Evolutionary conservation across 2,797 vertebrate genomes (phyloP).

Genomic region (Novumbra hubbsi): DNA sequence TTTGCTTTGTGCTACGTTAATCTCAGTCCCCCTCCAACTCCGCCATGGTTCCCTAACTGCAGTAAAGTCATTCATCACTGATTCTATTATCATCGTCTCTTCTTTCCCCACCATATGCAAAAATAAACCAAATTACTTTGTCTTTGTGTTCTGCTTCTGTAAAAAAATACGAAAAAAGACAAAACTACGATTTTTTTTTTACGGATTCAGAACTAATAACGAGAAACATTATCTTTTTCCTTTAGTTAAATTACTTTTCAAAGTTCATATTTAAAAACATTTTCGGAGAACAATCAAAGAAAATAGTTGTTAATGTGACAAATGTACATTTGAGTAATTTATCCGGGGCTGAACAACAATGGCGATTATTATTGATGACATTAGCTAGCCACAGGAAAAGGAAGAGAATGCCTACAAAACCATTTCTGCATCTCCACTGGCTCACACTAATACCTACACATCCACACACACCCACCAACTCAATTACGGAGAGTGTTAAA

Average conservation of each 20-base stretch:
- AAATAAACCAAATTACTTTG: slow-evolving; percentile 53
- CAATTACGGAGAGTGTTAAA: neutral
- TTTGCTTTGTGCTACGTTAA: slow-evolving; percentile 76
- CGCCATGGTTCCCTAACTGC: slow-evolving; percentile 69
- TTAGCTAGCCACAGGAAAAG: no score
- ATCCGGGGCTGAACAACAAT: no score
- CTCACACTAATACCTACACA: slow-evolving; percentile 27
- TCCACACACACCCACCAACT: slow-evolving; percentile 25
- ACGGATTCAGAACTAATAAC: slow-evolving; percentile 51
- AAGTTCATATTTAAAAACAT: slow-evolving; percentile 51
- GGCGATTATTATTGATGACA: no score
- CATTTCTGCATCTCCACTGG: slow-evolving; percentile 18
- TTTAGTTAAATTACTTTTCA: slow-evolving; percentile 31
- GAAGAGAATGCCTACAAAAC: neutral
- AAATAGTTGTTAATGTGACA: slow-evolving; percentile 22
- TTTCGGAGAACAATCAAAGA: slow-evolving; percentile 45
- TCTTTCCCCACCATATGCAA: slow-evolving; percentile 32
- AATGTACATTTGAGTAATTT: neutral
- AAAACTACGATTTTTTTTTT: slow-evolving; percentile 22
- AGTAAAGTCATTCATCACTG: slow-evolving; percentile 70
- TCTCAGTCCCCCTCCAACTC: slow-evolving; percentile 62
- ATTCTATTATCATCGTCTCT: slow-evolving; percentile 68
- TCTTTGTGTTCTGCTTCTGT: slow-evolving; percentile 45
- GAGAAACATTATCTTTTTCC: slow-evolving; percentile 44
- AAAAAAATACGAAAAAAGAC: slow-evolving; percentile 43